Conservation (phyloP, 1,140 invertebrate species). For the Cheumatopsyche charites region DNA sequence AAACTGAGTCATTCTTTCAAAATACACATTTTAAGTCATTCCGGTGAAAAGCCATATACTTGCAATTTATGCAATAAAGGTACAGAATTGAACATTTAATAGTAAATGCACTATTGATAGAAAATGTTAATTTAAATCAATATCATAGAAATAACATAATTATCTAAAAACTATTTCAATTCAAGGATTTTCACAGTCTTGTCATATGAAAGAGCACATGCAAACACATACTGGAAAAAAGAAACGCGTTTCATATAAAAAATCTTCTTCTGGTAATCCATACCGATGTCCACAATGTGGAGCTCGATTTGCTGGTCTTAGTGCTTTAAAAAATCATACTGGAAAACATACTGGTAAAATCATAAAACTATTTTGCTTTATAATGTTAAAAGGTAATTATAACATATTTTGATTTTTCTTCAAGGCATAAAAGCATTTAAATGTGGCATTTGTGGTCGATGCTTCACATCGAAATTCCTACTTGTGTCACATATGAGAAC, state of each 20-base stretch:
- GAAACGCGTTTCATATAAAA: neutral
- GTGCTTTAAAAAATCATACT: slow-evolving; percentile 42
- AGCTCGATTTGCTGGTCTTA: slow-evolving; percentile 38
- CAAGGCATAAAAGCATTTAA: slow-evolving; percentile 52
- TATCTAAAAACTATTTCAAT: too few relatives aligned
- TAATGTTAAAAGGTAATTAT: neutral
- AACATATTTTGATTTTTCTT: neutral
- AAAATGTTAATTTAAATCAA: slow-evolving; percentile 10
- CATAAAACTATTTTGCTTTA: neutral
- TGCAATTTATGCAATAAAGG: slow-evolving; percentile 59
- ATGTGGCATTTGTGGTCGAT: slow-evolving; percentile 47
- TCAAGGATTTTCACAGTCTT: slow-evolving; percentile 44
- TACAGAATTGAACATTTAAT: slow-evolving; percentile 50
- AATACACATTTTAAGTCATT: slow-evolving; percentile 55
- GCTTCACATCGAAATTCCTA: slow-evolving; percentile 41
- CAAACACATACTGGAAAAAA: slow-evolving; percentile 50
- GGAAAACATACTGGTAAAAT: slow-evolving; percentile 41
- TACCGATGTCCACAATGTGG: slow-evolving; percentile 43
- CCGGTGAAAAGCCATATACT: slow-evolving; percentile 55
- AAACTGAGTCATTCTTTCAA: slow-evolving; percentile 60
- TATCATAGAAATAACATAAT: too few relatives aligned
- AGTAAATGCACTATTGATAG: too few relatives aligned
- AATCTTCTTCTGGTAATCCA: slow-evolving; percentile 26
- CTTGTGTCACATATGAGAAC: slow-evolving; percentile 45
- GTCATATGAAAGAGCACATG: slow-evolving; percentile 52